Base-by-base conservation (phyloP, 2,888 invertebrate genomes). In the Drosophila algonquin region DNA sequence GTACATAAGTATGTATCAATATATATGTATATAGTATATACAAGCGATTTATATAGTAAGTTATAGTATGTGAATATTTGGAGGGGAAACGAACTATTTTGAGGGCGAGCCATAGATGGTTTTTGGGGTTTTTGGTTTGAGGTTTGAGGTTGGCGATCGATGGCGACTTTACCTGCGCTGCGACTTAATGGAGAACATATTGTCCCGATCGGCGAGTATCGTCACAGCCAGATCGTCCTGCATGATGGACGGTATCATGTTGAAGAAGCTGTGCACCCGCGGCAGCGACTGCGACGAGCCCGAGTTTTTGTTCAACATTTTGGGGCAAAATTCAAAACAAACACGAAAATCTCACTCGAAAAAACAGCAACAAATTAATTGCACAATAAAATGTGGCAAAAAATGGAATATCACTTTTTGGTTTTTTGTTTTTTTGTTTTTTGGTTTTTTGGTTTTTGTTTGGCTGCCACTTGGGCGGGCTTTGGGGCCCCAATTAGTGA, bases 121-220 rank as follows among this genome's bases (percentile, higher is more conserved):
- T 30, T 51, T 16, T 12, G 16, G 6, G 80, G 75, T 48, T 30
- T 51, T 16, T 12, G 16, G 6, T 10, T 24, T 5, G 24, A 5
- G 24, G 24, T 30, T 18, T 47, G 16, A 24, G 16, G 8, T 14
- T 18, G 0, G 18, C 18, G 16, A 57, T 47, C 35, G 40, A 24
- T n/a, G 14, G n/a, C 14, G 10, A 6, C 16, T 6, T 76, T 91
- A 91, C 91, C 91, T 91, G 81, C 91, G 80, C 61, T 85, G 85
- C 32, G 92, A 87, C 68, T 91, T 91, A 54, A 91, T 89, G 27
- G 89, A 80, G 73, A 91, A 91, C 91, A 91, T 91, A 61, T 91
- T 91, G 70, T 91, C 91, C 56, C 88, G 90, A 83, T 91, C 91
- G 68, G 87, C 87, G 59, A 85, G 70, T 58, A 91, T 91, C n/a